Percentiles rank a stretch among this genome's conserved stretches.
These are phyloP conservation scores for Cebuella pygmaea DNA, from an alignment of 2,797 vertebrate genomes.

Conservation along the genomic window DNA sequence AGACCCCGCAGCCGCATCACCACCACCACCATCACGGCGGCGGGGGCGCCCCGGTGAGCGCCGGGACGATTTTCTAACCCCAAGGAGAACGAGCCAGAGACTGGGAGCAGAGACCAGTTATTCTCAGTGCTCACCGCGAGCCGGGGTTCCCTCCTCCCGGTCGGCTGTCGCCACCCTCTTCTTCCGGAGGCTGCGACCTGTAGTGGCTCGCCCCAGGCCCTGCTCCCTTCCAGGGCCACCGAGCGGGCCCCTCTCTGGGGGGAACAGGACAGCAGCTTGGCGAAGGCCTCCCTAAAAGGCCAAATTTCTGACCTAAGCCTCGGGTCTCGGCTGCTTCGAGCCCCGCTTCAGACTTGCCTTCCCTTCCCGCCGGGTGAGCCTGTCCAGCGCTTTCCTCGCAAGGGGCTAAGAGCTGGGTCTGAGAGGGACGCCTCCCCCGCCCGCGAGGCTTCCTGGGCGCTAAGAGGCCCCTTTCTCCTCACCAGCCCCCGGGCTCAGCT, in stretches of 20 bases:
- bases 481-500: conserved; percentile 41
- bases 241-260: background rate
- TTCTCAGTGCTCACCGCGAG: background rate
- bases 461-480: conserved; percentile 67
- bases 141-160: background rate
- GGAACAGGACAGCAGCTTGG: background rate
- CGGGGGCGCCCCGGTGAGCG: conserved; percentile 87
- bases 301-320: conserved; percentile 32
- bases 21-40: conserved; percentile 87
- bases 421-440: conserved; percentile 7
- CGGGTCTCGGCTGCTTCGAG: background rate
- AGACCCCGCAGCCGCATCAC: conserved; percentile 86
- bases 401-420: background rate
- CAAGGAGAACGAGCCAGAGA: conserved; percentile 45
- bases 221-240: background rate
- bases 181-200: background rate
- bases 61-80: conserved; percentile 94
- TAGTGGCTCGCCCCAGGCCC: background rate
- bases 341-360: conserved; percentile 23
- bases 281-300: background rate
- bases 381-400: conserved; percentile 62
- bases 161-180: background rate
- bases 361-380: background rate
- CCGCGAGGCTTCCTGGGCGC: background rate
- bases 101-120: conserved; percentile 37